Evolutionary conservation across 35 echinoderm and acorn worm species (phyloP).

Genomic region (Nesometra sesokonis): DNA sequence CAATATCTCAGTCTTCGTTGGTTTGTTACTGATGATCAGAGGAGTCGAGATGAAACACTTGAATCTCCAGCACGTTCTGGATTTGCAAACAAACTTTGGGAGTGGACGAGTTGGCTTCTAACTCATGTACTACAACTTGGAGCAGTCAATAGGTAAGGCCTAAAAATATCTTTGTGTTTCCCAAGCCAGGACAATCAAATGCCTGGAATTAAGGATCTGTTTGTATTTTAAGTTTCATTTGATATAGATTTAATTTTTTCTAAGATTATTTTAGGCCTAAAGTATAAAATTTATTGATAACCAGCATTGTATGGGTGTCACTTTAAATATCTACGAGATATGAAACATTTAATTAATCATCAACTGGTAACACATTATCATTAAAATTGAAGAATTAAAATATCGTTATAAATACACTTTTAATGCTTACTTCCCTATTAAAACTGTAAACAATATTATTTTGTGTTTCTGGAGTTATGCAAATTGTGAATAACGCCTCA

Average conservation of each 20-base stretch:
- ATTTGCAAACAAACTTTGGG: constrained; percentile 20
- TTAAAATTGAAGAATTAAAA: no score
- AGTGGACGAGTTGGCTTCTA: constrained; percentile 59
- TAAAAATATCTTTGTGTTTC: no score
- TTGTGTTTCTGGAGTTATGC: no score
- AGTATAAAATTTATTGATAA: not conserved
- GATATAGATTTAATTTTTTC: not conserved
- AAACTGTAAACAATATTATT: no score
- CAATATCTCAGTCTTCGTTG: constrained; percentile 89
- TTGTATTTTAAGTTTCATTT: not conserved
- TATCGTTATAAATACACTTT: no score
- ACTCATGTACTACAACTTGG: constrained; percentile 82
- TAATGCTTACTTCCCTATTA: no score
- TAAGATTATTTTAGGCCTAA: not conserved
- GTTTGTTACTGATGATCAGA: constrained; percentile 54
- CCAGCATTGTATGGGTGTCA: no score
- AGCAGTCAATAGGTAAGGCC: constrained; percentile 67
- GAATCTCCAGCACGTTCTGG: not conserved
- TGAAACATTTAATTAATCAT: no score
- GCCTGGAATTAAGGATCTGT: not conserved
- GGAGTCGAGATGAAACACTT: not conserved
- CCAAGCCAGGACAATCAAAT: not conserved
- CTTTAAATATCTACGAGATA: no score
- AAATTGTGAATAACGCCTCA: no score
- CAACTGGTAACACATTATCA: no score